These are phyloP conservation scores for Sicus ferrugineus DNA, from an alignment of 2,888 invertebrate species.

Conservation along the genomic window DNA sequence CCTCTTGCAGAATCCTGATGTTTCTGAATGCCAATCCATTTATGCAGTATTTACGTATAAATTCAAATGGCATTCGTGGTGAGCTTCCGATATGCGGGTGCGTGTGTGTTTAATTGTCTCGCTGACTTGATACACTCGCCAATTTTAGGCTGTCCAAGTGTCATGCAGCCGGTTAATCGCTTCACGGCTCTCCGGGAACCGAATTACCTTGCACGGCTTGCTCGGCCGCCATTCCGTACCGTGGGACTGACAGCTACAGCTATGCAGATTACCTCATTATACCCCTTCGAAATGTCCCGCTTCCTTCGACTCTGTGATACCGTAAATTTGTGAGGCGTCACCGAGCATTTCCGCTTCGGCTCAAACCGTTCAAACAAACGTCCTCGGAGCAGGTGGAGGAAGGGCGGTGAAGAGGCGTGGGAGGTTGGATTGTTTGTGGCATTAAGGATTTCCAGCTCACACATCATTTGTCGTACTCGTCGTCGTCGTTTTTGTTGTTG, in stretches of 20 bases:
- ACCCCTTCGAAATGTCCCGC: neutral
- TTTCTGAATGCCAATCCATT: too few relatives aligned
- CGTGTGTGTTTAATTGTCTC: neutral
- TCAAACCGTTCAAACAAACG: neutral
- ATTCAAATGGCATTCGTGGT: too few relatives aligned
- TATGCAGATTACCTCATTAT: neutral
- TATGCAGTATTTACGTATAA: too few relatives aligned
- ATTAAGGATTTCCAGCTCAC: neutral
- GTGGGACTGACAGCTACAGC: neutral
- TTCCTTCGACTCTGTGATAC: neutral
- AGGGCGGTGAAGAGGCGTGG: neutral
- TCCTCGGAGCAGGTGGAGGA: neutral
- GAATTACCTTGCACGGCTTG: neutral
- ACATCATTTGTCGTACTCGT: neutral
- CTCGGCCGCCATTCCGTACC: neutral
- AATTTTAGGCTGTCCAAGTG: conserved; percentile 26
- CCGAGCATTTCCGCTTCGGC: neutral
- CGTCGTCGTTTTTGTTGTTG: neutral
- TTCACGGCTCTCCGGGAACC: conserved; percentile 9
- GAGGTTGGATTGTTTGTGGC: neutral
- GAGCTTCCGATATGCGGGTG: too few relatives aligned
- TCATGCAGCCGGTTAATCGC: conserved; percentile 26
- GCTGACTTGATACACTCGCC: neutral
- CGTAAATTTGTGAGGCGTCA: neutral
- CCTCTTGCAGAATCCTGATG: too few relatives aligned